Evolutionary conservation across 2,797 vertebrate genomes (phyloP).

Genomic region (Helicolenus hilgendorfi): DNA sequence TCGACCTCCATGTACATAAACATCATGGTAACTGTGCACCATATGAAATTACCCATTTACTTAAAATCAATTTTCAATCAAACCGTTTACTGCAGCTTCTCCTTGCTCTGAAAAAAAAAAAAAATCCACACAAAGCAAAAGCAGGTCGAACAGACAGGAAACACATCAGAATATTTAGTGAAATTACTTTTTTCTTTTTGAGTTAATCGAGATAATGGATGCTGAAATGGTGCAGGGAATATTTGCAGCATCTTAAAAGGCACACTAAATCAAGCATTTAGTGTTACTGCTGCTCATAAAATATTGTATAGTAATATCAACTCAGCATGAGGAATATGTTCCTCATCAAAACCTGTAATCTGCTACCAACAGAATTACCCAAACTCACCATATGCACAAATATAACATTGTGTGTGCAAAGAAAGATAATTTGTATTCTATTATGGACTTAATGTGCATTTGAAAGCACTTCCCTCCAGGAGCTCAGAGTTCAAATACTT

Average conservation of each 20-base stretch:
- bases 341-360: neutral
- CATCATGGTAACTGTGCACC: neutral
- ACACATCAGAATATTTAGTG: neutral
- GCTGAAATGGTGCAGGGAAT: neutral
- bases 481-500: neutral
- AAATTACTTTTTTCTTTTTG: neutral
- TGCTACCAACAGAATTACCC: neutral
- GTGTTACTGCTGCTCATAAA: neutral
- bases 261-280: neutral
- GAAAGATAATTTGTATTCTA: neutral
- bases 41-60: neutral
- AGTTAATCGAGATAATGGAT: neutral
- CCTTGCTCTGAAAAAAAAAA: neutral
- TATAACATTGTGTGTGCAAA: neutral
- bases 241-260: neutral
- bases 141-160: neutral
- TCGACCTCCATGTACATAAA: neutral
- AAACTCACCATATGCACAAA: neutral
- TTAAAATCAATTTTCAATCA: constrained; percentile 51
- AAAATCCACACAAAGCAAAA: neutral
- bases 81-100: neutral
- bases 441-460: neutral
- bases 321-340: neutral
- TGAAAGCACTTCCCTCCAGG: neutral
- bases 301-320: neutral